Evolutionary conservation across 2,797 vertebrate species (phyloP).

Genomic region (Kryptolebias ocellatus): DNA sequence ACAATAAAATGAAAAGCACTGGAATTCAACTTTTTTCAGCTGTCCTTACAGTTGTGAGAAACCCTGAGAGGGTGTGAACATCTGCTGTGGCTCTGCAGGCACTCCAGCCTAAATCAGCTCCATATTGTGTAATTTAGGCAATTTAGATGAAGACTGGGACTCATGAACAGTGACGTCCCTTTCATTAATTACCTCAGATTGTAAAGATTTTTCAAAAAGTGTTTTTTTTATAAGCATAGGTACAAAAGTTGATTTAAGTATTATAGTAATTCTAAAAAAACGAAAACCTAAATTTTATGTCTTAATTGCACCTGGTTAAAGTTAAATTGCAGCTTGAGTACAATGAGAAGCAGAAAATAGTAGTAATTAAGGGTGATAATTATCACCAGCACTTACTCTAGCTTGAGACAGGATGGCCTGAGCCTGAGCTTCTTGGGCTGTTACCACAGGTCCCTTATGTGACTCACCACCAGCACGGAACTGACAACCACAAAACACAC

Average conservation of each 20-base stretch:
- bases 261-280: neutral
- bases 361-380: neutral
- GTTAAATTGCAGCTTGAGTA: conserved; percentile 3
- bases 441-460: conserved; percentile 92
- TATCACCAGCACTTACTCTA: conserved; percentile 82
- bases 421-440: conserved; percentile 96
- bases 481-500: conserved; percentile 72
- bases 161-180: conserved; percentile 13
- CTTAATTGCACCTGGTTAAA: neutral
- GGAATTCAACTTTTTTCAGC: conserved; percentile 50
- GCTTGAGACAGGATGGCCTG: conserved; percentile 97
- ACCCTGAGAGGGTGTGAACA: conserved; percentile 63
- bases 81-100: conserved; percentile 52
- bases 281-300: neutral
- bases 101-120: conserved; percentile 24
- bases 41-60: conserved; percentile 32
- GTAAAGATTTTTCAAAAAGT: neutral
- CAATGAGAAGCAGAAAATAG: neutral
- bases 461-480: conserved; percentile 94
- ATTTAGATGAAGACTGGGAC: conserved; percentile 17
- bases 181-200: neutral
- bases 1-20: conserved; percentile 44
- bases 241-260: neutral
- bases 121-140: conserved; percentile 34
- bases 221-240: neutral